Percentiles rank a stretch among this genome's conserved stretches.
Conservation (phyloP, 2,888 invertebrate genomes). For the Orthosia incerta region DNA sequence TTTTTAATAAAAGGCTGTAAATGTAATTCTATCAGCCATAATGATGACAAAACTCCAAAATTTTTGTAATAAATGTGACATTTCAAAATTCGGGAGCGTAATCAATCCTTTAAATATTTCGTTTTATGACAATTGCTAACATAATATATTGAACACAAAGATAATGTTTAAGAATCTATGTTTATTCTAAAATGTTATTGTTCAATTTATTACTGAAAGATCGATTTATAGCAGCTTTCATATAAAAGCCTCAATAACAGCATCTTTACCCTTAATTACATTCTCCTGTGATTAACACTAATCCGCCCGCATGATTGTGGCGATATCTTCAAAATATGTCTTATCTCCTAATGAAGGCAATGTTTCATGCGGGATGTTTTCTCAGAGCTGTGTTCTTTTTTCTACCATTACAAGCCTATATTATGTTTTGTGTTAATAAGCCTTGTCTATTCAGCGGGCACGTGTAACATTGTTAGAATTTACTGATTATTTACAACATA, state of each 20-base stretch:
- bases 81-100: too few species aligned
- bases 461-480: background rate
- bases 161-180: too few species aligned
- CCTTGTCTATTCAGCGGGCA: background rate
- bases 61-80: too few species aligned
- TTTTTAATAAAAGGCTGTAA: too few species aligned
- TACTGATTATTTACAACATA: conserved; percentile 20
- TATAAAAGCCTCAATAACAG: background rate
- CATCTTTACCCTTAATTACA: conserved; percentile 37
- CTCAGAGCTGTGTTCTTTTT: conserved; percentile 6
- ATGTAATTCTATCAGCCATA: too few species aligned
- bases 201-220: background rate
- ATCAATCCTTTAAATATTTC: too few species aligned
- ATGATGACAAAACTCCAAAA: too few species aligned
- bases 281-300: conserved; percentile 17
- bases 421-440: background rate
- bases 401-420: background rate
- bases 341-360: conserved; percentile 36
- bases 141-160: too few species aligned
- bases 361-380: conserved; percentile 37
- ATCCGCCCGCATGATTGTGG: conserved; percentile 49
- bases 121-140: too few species aligned
- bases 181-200: too few species aligned
- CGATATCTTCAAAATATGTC: conserved; percentile 23
- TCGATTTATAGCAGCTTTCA: background rate